Conservation (phyloP, 2,113 vertebrate species). For the Spilogale gracilis region DNA sequence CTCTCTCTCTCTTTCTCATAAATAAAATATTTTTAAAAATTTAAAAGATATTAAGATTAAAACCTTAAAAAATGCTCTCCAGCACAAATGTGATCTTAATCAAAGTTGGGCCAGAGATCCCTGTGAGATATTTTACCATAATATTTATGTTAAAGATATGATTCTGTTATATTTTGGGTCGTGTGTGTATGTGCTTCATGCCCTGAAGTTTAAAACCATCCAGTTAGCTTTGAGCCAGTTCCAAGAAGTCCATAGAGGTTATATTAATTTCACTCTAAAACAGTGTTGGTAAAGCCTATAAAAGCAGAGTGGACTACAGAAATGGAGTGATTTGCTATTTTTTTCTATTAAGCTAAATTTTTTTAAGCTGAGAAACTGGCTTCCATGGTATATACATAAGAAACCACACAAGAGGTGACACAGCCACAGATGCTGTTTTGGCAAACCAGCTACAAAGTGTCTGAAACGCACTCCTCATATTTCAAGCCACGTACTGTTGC, state of each 20-base stretch:
- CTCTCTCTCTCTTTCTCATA: background rate
- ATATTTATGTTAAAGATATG: slow-evolving; percentile 7
- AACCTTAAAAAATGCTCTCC: background rate
- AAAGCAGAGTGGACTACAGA: background rate
- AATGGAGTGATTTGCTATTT: background rate
- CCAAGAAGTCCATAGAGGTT: background rate
- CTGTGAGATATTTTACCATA: slow-evolving; percentile 40
- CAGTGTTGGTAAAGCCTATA: background rate
- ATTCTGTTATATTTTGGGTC: slow-evolving; percentile 3
- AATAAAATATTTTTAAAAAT: background rate
- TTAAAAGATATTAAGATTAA: slow-evolving; percentile 24
- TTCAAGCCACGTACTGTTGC: background rate
- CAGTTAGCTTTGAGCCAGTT: background rate
- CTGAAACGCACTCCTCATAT: background rate
- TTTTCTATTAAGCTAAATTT: background rate
- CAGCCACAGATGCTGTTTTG: background rate
- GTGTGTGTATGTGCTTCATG: background rate
- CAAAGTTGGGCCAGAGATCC: slow-evolving; percentile 5
- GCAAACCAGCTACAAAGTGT: background rate
- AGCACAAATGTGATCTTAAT: slow-evolving; percentile 35
- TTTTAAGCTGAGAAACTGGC: slow-evolving; percentile 29
- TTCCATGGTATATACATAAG: background rate
- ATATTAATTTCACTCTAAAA: background rate
- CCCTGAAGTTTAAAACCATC: slow-evolving; percentile 31
- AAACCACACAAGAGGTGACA: background rate